These are phyloP conservation scores for Tortrix viridana DNA, from an alignment of 2,888 invertebrate species.

Conservation along the genomic window DNA sequence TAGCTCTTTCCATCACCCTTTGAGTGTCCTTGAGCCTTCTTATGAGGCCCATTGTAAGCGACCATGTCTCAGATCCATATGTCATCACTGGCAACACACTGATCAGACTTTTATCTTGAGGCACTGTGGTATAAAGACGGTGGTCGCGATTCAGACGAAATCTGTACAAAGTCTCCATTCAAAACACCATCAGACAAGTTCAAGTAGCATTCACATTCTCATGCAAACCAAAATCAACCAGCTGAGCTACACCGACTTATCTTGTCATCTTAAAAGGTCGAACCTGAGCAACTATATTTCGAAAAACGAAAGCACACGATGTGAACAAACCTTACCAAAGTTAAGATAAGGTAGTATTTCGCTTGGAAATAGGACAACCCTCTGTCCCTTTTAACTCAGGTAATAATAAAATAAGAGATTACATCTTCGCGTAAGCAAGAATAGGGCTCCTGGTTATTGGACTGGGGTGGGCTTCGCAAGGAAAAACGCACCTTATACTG, in stretches of 20 bases:
- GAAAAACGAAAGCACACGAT: constrained; percentile 9
- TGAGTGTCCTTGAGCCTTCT: no score
- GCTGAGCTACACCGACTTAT: background rate
- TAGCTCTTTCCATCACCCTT: no score
- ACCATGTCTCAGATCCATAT: no score
- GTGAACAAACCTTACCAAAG: constrained; percentile 33
- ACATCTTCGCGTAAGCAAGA: constrained; percentile 81
- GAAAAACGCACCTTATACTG: constrained; percentile 48
- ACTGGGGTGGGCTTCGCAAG: constrained; percentile 51
- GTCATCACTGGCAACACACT: no score
- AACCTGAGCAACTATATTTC: constrained; percentile 25
- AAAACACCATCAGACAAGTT: background rate
- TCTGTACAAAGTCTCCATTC: background rate
- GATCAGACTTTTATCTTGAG: no score
- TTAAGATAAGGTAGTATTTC: constrained; percentile 46
- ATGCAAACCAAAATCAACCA: constrained; percentile 31
- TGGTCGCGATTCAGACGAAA: background rate
- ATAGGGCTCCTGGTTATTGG: constrained; percentile 75
- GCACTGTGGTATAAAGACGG: no score
- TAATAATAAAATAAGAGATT: constrained; percentile 81
- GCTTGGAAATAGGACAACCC: constrained; percentile 40
- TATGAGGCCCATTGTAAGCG: no score
- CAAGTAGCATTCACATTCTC: constrained; percentile 15
- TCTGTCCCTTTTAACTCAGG: constrained; percentile 70
- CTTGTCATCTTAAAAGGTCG: constrained; percentile 33